These are phyloP conservation scores for Trachythela sp. DNA, from an alignment of 64 coral and sea anemone genomes.

Conservation along the genomic window DNA sequence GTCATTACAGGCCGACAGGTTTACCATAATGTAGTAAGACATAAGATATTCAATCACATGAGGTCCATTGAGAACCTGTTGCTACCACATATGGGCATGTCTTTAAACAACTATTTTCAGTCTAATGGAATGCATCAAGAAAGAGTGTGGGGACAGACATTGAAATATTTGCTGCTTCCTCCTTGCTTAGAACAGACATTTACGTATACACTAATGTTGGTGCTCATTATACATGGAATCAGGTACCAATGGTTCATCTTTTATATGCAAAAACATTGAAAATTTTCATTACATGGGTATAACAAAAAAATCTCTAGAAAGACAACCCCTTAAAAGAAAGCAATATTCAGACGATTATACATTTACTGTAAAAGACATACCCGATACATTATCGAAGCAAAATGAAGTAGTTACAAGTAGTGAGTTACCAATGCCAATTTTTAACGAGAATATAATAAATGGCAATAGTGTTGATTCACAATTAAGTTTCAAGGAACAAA, in stretches of 20 bases:
- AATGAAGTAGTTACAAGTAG: neutral
- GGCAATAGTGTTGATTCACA: constrained; percentile 1
- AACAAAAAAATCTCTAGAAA: neutral
- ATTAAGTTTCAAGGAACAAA: neutral
- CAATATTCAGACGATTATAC: neutral
- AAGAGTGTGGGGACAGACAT: constrained; percentile 1
- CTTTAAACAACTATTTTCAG: constrained; percentile 1
- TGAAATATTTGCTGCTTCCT: constrained; percentile 2
- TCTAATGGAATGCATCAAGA: constrained; percentile 6
- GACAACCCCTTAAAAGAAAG: neutral
- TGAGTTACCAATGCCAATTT: constrained; percentile 10
- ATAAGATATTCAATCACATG: constrained; percentile 8
- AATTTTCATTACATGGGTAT: no score
- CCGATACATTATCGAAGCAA: neutral
- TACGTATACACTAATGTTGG: constrained; percentile 6
- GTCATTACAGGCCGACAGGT: neutral
- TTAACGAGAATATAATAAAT: neutral
- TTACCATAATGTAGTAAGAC: constrained; percentile 1
- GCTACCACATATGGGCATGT: neutral
- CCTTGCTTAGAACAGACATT: constrained; percentile 1
- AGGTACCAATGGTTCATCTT: neutral
- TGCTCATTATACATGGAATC: constrained; percentile 5
- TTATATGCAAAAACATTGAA: no score
- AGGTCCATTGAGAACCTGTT: neutral
- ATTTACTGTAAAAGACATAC: neutral